Base-by-base conservation (phyloP, 2,888 invertebrate genomes). In the Cephus pygmeus region DNA sequence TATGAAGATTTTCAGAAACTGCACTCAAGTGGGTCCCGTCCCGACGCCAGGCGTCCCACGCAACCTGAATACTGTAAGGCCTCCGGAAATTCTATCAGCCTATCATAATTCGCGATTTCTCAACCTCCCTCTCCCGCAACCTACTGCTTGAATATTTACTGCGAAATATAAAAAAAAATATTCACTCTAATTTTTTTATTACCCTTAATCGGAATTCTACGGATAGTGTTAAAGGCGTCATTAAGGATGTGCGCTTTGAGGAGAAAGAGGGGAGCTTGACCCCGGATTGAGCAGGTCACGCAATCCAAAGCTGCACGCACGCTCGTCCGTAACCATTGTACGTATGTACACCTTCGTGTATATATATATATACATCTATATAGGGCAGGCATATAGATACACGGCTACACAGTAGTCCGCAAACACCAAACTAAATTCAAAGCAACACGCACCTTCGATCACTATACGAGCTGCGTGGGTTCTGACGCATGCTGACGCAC, bases 241-340 rank as follows among this genome's bases (percentile, higher is more conserved):
- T 56, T 56, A 56, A 56, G 56, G 71, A 71, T 71, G 31, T 11
- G 31, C 71, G 71, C 33, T 71, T 71, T 23, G 0, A 56, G 23
- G 71, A 4, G 33, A 12, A n/a, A 31, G 71, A 34, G 33, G 15
- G 80, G 81, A 75, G 80, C 80, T 81, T 81, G 83, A 83, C 83
- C 83, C 83, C 80, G 78, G 74, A 31, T 56, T 69, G 78, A 83
- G 56, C 56, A 56, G 80, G 79, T 82, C 83, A 83, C 83, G 82
- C 83, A 79, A 83, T 81, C 80, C 79, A 75, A 80, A 79, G 77
- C 34, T 75, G 77, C 79, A 79, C 80, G 80, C 76, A 81, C 77
- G 23, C 56, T 56, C 40, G 23, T 2, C 4, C 23, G 6, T 40
- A 40, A 40, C 15, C 40, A 23, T 40, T 40, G 40, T 40, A 40